phyloP scores from a whole-genome alignment of 64 coral and sea anemone genomes.

The Actinia tenebrosa region DNA sequence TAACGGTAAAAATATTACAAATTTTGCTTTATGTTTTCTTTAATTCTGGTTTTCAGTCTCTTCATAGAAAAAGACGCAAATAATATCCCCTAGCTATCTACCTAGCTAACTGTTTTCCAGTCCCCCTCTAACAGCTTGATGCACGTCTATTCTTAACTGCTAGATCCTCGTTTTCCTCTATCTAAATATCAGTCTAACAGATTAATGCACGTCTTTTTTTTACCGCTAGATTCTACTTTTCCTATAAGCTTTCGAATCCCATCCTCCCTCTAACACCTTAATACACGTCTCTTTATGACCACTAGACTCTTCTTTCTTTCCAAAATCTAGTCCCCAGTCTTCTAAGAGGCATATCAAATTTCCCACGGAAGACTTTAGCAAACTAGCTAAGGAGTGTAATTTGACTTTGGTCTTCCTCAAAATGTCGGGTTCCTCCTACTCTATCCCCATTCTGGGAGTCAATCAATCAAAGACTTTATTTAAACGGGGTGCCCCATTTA shows the following conservation, averaged over 20 bases:
- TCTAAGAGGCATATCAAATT: no score
- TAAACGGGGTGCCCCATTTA: no score
- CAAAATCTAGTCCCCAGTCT: not conserved
- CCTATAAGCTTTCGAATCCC: not conserved
- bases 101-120: not conserved
- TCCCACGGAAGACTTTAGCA: no score
- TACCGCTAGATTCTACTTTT: not conserved
- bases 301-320: not conserved
- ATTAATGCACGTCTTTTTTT: not conserved
- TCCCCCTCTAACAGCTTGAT: not conserved
- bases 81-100: not conserved
- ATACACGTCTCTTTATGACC: not conserved
- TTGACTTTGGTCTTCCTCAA: no score
- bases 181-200: not conserved
- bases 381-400: no score
- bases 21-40: not conserved
- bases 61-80: not conserved
- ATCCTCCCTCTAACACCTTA: not conserved
- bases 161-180: not conserved
- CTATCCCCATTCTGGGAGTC: no score
- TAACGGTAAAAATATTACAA: not conserved
- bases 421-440: no score
- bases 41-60: not conserved
- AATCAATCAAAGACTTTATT: no score
- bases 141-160: not conserved